Percentiles rank a stretch among this genome's conserved stretches.
Evolutionary conservation across 2,113 vertebrate species (phyloP).

Genomic region (Agapornis roseicollis): DNA sequence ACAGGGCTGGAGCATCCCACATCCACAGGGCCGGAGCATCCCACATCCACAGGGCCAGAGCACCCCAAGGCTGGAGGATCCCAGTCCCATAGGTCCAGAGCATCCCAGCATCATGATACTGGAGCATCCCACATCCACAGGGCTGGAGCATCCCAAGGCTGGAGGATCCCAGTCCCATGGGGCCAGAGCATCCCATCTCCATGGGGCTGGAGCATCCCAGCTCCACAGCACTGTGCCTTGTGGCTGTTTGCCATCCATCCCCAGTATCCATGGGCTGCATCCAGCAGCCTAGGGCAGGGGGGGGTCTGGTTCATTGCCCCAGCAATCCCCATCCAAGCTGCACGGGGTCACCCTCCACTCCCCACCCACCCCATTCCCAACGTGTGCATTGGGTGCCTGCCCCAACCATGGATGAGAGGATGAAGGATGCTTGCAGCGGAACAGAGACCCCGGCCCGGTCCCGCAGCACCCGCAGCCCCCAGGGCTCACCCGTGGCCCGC

Average conservation of each 20-base stretch:
- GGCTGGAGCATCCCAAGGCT: not conserved
- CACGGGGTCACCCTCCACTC: not conserved
- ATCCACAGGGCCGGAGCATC: too few relatives aligned
- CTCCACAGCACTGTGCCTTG: not conserved
- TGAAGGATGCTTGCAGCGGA: not conserved
- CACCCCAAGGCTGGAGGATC: too few relatives aligned
- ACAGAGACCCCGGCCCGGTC: rapidly evolving
- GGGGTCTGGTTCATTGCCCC: not conserved
- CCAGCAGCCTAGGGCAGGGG: not conserved
- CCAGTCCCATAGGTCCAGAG: too few relatives aligned
- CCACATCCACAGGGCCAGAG: not conserved
- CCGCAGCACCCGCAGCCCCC: not conserved
- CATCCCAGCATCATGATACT: not conserved
- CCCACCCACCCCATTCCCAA: not conserved
- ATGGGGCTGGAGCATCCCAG: rapidly evolving
- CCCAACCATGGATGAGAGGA: not conserved
- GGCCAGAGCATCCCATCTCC: not conserved
- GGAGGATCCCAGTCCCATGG: not conserved
- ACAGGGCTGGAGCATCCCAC: not conserved
- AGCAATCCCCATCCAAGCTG: not conserved
- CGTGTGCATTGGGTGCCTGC: not conserved
- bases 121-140: not conserved
- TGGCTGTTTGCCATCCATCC: not conserved
- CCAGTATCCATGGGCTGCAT: not conserved
- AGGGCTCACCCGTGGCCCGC: slow-evolving; percentile 75